These are phyloP conservation scores for Disparrhopalites patrizii DNA, from an alignment of 2,888 invertebrate genomes.

Conservation along the genomic window DNA sequence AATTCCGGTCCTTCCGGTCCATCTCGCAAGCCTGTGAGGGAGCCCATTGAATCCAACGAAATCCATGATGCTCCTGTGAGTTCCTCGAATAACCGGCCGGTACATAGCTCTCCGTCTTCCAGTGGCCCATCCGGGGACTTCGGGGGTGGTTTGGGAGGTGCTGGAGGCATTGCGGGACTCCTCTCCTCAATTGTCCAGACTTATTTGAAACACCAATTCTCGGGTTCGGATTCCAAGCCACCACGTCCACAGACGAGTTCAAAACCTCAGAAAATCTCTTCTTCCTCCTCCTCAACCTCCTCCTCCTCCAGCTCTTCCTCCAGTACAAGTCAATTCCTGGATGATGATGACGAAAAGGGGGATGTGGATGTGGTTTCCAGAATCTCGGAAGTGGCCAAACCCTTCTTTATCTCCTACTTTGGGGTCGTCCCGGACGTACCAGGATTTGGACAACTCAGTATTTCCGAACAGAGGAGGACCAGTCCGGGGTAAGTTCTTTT, in stretches of 20 bases:
- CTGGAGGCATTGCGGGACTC: constrained; percentile 21
- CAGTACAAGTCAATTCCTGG: not conserved
- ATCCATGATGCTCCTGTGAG: constrained; percentile 31
- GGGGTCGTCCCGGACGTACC: constrained; percentile 45
- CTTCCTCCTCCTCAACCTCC: not conserved
- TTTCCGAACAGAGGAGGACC: constrained; percentile 20
- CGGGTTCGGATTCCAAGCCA: constrained; percentile 18
- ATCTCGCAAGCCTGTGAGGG: constrained; percentile 15
- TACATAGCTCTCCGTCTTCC: constrained; percentile 28
- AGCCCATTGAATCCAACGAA: constrained; percentile 36
- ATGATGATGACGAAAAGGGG: constrained; percentile 10
- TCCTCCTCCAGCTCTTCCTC: constrained; percentile 11
- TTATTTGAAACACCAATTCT: constrained; percentile 41
- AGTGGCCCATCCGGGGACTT: not conserved
- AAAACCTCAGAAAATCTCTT: constrained; percentile 8
- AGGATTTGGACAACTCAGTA: constrained; percentile 32
- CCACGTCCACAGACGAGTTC: constrained; percentile 9
- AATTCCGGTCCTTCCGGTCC: constrained; percentile 17
- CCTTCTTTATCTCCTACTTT: constrained; percentile 47
- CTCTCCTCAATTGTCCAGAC: constrained; percentile 34
- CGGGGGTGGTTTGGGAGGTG: constrained; percentile 25
- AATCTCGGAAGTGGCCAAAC: constrained; percentile 43
- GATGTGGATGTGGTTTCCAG: constrained; percentile 34
- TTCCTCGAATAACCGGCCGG: constrained; percentile 32
- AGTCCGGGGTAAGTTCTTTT: constrained; percentile 8